Base-by-base conservation (phyloP, 2,888 invertebrate genomes). In the Dorcus hopei region DNA sequence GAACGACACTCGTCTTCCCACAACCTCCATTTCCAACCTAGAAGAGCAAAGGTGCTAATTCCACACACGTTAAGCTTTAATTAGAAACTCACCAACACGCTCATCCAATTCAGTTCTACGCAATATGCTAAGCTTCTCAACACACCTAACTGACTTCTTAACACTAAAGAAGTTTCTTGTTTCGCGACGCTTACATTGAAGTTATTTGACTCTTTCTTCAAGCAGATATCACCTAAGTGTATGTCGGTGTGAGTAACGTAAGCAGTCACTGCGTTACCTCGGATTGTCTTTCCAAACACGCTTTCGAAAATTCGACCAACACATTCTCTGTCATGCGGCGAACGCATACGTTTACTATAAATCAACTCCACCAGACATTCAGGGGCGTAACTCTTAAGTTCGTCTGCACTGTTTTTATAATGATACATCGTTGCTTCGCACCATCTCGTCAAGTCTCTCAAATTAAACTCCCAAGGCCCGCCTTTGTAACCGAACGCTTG, bases 401-500 rank as follows among this genome's bases (percentile, higher is more conserved):
- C 59, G 43, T 50, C 54, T 2, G 54, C 42, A 14, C 52, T 41
- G 3, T 60, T 57, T 16, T 74, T 68, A 60, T 77, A 71, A 66
- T 81, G 80, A 54, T 78, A 78, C 38, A 85, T 77, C 0, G 89
- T 81, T 0, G 89, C 85, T 69, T 95, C 89, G 73, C 94, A 94
- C 97, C 97, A 98, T 66, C 98, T 86, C 58, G 90, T 87, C 65
- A 99, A 83, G 75, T 99, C 99, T 69, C 99, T 85, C 49, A 99
- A 81, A 80, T 99, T 99, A 80, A 97, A 94, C 79, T 99, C 98
- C 90, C 94, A 98, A 0, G 97, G 97, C 0, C 91, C 87, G 0
- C 97, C 97, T 71, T 81, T 85, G 66, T 87, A 85, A 0, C 91
- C 96, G 85, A 93, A 94, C 57, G 85, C 83, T 68, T 85, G 76